A percentile compares a stretch with the other conserved stretches of the same genome.
Evolutionary conservation across 2,113 vertebrate species (phyloP).

Genomic region (Carassius gibelio): DNA sequence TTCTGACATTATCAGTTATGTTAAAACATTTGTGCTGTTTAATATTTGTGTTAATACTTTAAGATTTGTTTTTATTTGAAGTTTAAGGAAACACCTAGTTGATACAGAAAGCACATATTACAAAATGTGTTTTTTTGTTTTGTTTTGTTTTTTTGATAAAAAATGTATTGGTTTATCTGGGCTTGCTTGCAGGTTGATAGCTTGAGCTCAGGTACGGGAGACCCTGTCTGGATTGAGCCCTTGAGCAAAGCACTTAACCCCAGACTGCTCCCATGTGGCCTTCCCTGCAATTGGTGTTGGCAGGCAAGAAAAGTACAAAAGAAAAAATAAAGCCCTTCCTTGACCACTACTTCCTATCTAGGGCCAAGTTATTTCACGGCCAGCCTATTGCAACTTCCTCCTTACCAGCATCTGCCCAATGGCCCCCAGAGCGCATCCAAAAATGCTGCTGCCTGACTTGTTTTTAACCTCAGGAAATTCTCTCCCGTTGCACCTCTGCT

Average conservation of each 20-base stretch:
- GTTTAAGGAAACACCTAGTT: neutral
- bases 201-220: neutral
- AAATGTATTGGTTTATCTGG: neutral
- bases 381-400: neutral
- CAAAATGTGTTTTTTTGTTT: neutral
- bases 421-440: neutral
- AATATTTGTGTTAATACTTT: too few species aligned
- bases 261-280: conserved; percentile 11
- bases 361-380: neutral
- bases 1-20: neutral
- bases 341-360: neutral
- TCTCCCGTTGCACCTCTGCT: neutral
- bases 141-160: neutral
- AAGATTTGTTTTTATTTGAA: neutral
- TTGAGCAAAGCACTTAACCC: conserved; percentile 19
- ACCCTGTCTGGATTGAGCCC: conserved; percentile 6
- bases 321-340: conserved; percentile 21
- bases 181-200: conserved; percentile 5
- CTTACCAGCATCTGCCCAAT: neutral
- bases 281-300: neutral
- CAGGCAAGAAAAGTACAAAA: conserved; percentile 22
- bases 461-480: conserved; percentile 32
- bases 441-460: conserved; percentile 28
- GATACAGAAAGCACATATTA: neutral
- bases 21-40: neutral